Conservation (phyloP, 2,888 invertebrate genomes). For the Papilio demoleus region DNA sequence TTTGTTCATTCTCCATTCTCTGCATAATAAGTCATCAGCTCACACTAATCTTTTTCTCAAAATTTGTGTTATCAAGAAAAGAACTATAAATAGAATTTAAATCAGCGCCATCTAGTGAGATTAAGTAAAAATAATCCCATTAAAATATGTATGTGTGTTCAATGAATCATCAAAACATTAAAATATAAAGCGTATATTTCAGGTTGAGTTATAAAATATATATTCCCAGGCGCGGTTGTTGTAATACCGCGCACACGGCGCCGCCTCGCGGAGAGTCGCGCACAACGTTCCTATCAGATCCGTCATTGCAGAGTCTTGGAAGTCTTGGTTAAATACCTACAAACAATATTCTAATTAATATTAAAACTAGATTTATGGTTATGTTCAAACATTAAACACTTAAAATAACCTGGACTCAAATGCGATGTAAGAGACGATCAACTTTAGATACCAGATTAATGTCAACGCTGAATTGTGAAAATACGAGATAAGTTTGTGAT, state of each 20-base stretch:
- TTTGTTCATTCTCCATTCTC: background rate
- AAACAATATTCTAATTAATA: conserved; percentile 34
- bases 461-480: no score
- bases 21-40: no score
- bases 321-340: conserved; percentile 64
- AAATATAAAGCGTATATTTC: conserved; percentile 29
- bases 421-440: no score
- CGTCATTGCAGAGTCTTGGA: conserved; percentile 58
- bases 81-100: background rate
- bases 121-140: no score
- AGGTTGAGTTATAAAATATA: conserved; percentile 46
- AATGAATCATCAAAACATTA: background rate
- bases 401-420: no score
- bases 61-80: background rate
- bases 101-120: background rate
- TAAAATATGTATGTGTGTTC: no score
- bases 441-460: no score
- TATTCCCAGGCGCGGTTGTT: conserved; percentile 56
- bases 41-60: no score
- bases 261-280: conserved; percentile 49
- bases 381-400: no score
- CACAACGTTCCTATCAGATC: conserved; percentile 65
- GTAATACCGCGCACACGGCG: conserved; percentile 58
- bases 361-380: background rate
- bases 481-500: no score